Evolutionary conservation across 2,888 invertebrate species (phyloP), one percentile per base, ranked within the genome.

Genomic region (Sussaba pulchella): DNA sequence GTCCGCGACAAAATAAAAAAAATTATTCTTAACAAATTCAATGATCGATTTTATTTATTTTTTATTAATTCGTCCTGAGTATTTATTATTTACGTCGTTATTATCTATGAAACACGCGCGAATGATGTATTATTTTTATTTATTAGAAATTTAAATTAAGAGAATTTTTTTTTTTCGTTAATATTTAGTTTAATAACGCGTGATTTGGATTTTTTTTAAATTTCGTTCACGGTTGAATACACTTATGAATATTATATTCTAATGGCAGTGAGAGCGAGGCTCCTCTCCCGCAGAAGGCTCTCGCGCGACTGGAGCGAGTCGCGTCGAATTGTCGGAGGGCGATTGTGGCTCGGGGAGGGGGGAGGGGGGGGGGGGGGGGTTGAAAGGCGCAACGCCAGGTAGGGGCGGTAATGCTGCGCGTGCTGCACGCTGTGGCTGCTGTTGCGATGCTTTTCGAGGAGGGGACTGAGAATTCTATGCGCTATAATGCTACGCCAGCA

Each of bases 211-310:
- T 54, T n/a, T 8, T 36, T 19, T n/a, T 64, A n/a, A 39, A 57
- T 72, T 72, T 67, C 26, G 67, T 41, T 26, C 66, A 67, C n/a
- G 57, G 31, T 2, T n/a, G n/a, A 14, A 57, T 24, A 72, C 74
- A 76, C 39, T 6, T 77, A 59, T 81, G 64, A 76, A 73, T 77
- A 81, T 71, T 81, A 71, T 87, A 90, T 89, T 89, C 85, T 86
- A 85, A 84, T 85, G 85, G 85, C 86, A 85, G 85, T 83, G 85
- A 84, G 85, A 84, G 84, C 85, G 85, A 83, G 84, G 83, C 93
- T 93, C 92, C 89, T 90, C 88, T 89, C 89, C 88, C 89, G 86
- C 85, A 86, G 89, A 91, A 89, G 90, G 91, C 90, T 90, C 90
- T 90, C 91, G 93, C 90, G 90, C 91, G 90, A 91, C 90, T 91